phyloP scores from a whole-genome alignment of 2,113 vertebrate genomes.

The Tretioscincus oriximinensis region DNA sequence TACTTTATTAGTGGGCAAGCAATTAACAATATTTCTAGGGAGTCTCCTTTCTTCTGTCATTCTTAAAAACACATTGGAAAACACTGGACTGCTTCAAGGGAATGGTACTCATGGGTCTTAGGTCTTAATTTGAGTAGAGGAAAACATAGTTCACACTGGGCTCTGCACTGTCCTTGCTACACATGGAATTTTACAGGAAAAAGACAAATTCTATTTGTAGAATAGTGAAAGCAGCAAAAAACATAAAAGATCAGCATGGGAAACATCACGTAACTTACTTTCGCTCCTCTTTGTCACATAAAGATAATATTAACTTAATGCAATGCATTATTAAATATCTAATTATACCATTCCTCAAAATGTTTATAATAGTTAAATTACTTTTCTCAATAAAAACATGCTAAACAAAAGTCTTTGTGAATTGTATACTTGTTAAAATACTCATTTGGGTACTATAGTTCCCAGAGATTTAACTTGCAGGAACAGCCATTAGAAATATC shows the following conservation, averaged over 20 bases:
- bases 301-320: no score
- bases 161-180: neutral
- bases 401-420: conserved; percentile 33
- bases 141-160: neutral
- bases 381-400: neutral
- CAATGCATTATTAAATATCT: no score
- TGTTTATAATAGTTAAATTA: no score
- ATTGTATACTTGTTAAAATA: neutral
- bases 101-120: neutral
- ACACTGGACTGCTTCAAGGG: no score
- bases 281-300: no score
- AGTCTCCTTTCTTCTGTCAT: no score
- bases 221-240: neutral
- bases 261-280: neutral
- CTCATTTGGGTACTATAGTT: conserved; percentile 16
- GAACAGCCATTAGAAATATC: conserved; percentile 35
- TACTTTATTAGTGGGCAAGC: no score
- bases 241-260: neutral
- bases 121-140: neutral
- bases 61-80: no score
- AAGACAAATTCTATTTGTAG: neutral
- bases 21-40: no score
- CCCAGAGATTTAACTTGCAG: conserved; percentile 37
- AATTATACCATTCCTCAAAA: no score
- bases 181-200: neutral